A percentile compares a stretch with the other conserved stretches of the same genome.
Conservation (phyloP, 2,113 vertebrate species). For the Pollimyrus isidori region DNA sequence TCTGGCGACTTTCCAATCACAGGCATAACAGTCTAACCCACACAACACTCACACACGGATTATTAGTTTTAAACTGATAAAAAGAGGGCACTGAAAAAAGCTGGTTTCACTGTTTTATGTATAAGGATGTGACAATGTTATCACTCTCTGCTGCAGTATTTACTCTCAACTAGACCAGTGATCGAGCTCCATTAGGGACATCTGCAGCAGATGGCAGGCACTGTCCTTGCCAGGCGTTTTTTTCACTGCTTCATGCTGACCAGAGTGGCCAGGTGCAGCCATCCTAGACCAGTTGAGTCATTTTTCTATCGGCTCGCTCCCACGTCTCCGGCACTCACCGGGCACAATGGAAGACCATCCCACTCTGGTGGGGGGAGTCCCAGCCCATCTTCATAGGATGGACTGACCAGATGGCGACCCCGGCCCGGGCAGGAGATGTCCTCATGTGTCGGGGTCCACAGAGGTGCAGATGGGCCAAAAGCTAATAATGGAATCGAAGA, state of each 20-base stretch:
- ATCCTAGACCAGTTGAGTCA: not conserved
- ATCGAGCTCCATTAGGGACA: not conserved
- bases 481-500: slow-evolving; percentile 34
- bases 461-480: slow-evolving; percentile 21
- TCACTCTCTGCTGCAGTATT: not conserved
- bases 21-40: not conserved
- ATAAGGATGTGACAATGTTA: not conserved
- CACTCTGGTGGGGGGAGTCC: not conserved
- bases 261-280: slow-evolving; percentile 5
- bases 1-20: not conserved
- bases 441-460: slow-evolving; percentile 6
- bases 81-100: not conserved
- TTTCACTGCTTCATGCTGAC: not conserved
- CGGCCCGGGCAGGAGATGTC: slow-evolving; percentile 21
- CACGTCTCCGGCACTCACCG: not conserved
- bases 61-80: not conserved
- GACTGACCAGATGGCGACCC: slow-evolving; percentile 16
- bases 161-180: not conserved
- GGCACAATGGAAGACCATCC: not conserved
- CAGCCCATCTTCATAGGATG: not conserved
- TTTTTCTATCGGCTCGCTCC: not conserved
- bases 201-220: not conserved
- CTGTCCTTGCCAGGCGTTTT: not conserved
- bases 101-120: not conserved
- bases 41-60: not conserved